A percentile compares a stretch with the other conserved stretches of the same genome.
These are phyloP conservation scores for fruit fly (Drosophila melanogaster) DNA, from an alignment of 1,140 invertebrate genomes.

Conservation along the genomic window Release_6_plus_ISO1_MT NT_037436.4:16259001-16259500, in stretches of 20 bases:
- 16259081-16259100: slow-evolving; percentile 58
- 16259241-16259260: slow-evolving; percentile 18
- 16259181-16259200: slow-evolving; percentile 31
- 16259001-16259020: slow-evolving; percentile 27
- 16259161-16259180: slow-evolving; percentile 34
- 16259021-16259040: slow-evolving; percentile 21
- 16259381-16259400: not conserved
- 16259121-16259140: slow-evolving; percentile 61
- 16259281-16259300: slow-evolving; percentile 63
- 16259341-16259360: slow-evolving; percentile 12
- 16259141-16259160: slow-evolving; percentile 46
- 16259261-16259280: slow-evolving; percentile 50
- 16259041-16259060: slow-evolving; percentile 13
- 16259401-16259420: slow-evolving; percentile 60
- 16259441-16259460: slow-evolving; percentile 16
- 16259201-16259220: slow-evolving; percentile 35
- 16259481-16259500: slow-evolving; percentile 22
- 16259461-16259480: slow-evolving; percentile 31
- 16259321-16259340: slow-evolving; percentile 31
- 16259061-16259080: slow-evolving; percentile 33
- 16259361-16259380: no score
- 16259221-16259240: slow-evolving; percentile 47
- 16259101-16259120: slow-evolving; percentile 60
- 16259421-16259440: slow-evolving; percentile 50
- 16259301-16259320: slow-evolving; percentile 39